These are phyloP conservation scores for Drosophila chauvacae DNA, from an alignment of 1,140 invertebrate species.

Conservation along the genomic window DNA sequence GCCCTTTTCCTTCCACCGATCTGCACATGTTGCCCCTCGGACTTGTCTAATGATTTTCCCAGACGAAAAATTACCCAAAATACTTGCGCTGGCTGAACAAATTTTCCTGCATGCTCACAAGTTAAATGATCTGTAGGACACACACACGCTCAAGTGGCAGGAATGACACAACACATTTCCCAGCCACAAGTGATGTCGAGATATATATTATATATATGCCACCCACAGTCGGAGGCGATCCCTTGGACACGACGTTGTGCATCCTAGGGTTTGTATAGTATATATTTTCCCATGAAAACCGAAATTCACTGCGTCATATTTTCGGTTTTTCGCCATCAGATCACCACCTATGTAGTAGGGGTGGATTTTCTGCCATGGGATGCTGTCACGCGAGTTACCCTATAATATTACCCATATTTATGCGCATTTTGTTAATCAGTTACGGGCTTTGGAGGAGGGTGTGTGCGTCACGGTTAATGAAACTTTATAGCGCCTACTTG, in stretches of 20 bases:
- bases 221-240: conserved; percentile 57
- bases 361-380: conserved; percentile 43
- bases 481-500: conserved; percentile 72
- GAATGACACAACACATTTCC: conserved; percentile 62
- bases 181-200: conserved; percentile 47
- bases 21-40: conserved; percentile 15
- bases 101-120: conserved; percentile 55
- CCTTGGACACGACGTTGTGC: conserved; percentile 15
- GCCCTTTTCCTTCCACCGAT: not conserved
- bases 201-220: conserved; percentile 25
- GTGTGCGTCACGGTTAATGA: conserved; percentile 76
- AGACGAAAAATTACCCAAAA: conserved; percentile 31
- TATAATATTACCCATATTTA: conserved; percentile 52
- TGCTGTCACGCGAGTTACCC: conserved; percentile 50
- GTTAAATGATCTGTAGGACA: conserved; percentile 55
- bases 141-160: conserved; percentile 50
- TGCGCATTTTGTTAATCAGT: conserved; percentile 79
- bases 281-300: conserved; percentile 65
- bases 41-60: conserved; percentile 38
- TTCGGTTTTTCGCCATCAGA: conserved; percentile 52
- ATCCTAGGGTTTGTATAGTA: conserved; percentile 5
- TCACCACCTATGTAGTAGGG: conserved; percentile 38
- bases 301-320: conserved; percentile 44
- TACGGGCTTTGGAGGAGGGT: conserved; percentile 47
- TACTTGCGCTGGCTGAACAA: conserved; percentile 21